These are phyloP conservation scores for Eurois occulta DNA, from an alignment of 2,888 invertebrate species.

Conservation along the genomic window DNA sequence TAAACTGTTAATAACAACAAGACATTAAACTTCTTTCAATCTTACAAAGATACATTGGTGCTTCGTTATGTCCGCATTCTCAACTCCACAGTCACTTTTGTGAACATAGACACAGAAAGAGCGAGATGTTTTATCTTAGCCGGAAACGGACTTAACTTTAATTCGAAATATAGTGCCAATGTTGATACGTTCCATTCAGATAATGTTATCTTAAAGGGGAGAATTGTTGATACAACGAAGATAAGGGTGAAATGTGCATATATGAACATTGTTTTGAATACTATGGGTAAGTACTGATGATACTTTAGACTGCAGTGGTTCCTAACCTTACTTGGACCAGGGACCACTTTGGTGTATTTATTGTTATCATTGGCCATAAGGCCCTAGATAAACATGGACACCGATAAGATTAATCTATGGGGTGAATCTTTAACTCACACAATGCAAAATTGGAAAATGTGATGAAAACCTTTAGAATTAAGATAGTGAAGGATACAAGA, in stretches of 20 bases:
- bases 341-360: too few species aligned
- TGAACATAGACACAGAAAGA: not conserved
- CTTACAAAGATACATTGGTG: not conserved
- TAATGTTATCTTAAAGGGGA: constrained; percentile 38
- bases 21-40: too few species aligned
- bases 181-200: constrained; percentile 39
- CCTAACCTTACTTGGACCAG: too few species aligned
- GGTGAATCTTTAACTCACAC: too few species aligned
- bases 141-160: constrained; percentile 28
- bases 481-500: too few species aligned
- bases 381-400: too few species aligned
- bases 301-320: too few species aligned
- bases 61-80: not conserved
- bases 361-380: too few species aligned
- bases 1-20: too few species aligned
- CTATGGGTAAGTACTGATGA: not conserved
- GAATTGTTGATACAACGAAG: constrained; percentile 37
- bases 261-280: not conserved
- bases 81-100: not conserved
- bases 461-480: too few species aligned
- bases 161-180: constrained; percentile 42
- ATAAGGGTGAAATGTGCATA: constrained; percentile 5
- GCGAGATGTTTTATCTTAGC: constrained; percentile 6
- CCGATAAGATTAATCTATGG: too few species aligned
- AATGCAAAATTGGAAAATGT: too few species aligned